Conservation (phyloP, 2,113 vertebrate species). For the Corythoichthys haematopterus region DNA sequence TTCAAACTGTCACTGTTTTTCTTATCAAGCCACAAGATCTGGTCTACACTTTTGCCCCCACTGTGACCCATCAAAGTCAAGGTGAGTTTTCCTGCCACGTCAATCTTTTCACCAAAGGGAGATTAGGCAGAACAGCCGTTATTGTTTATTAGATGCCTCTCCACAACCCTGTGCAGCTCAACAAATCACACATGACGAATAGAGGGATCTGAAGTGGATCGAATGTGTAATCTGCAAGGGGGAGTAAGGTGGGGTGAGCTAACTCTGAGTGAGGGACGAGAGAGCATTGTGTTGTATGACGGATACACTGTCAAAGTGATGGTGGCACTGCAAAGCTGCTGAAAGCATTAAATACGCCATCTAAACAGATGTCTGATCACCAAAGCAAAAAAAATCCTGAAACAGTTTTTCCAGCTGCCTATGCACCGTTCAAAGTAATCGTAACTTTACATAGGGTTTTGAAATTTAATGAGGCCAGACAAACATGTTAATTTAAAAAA, state of each 20-base stretch:
- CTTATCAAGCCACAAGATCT: constrained; percentile 10
- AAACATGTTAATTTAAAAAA: constrained; percentile 5
- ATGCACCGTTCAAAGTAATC: not conserved
- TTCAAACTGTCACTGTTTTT: constrained; percentile 45
- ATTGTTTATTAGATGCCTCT: constrained; percentile 42
- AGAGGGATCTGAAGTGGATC: constrained; percentile 50
- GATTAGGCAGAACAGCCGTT: constrained; percentile 12
- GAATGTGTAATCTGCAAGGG: constrained; percentile 53
- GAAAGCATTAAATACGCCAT: constrained; percentile 30
- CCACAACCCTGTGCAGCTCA: constrained; percentile 20
- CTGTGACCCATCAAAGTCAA: constrained; percentile 51
- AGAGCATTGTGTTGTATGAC: constrained; percentile 48
- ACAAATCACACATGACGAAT: constrained; percentile 57
- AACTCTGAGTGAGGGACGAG: constrained; percentile 37
- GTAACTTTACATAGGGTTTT: constrained; percentile 1
- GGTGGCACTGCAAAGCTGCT: constrained; percentile 38
- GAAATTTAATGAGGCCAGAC: constrained; percentile 5
- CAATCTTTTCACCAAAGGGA: constrained; percentile 30
- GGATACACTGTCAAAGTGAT: constrained; percentile 39
- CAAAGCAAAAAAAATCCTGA: constrained; percentile 29
- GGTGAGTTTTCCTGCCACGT: constrained; percentile 43
- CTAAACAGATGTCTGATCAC: constrained; percentile 31
- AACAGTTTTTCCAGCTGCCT: constrained; percentile 15
- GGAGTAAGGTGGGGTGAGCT: constrained; percentile 1
- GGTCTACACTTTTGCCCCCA: constrained; percentile 36